Percentiles rank a stretch among this genome's conserved stretches.
These are phyloP conservation scores for Microtus richardsoni DNA, from an alignment of 2,113 vertebrate species.

Conservation along the genomic window DNA sequence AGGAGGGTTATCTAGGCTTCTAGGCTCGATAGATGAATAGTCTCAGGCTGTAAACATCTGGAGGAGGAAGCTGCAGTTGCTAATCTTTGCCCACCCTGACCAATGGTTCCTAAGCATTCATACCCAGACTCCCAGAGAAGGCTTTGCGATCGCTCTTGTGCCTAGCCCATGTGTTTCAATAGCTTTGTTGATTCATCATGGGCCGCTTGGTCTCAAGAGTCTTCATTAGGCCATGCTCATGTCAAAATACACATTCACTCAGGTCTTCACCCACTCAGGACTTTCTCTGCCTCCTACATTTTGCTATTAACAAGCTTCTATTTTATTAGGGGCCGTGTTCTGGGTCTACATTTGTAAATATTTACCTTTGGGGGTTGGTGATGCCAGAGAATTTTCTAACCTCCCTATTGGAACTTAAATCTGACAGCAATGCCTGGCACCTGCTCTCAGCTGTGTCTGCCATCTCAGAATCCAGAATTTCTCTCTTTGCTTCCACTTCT, in stretches of 20 bases:
- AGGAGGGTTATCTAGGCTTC: too few relatives aligned
- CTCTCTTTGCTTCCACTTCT: background rate
- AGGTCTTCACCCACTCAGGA: background rate
- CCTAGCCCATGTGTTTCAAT: background rate
- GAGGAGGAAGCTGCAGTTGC: background rate
- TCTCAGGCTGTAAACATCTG: background rate
- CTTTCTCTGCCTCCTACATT: background rate
- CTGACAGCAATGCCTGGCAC: background rate
- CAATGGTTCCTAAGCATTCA: background rate
- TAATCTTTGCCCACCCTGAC: background rate
- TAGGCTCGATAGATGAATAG: background rate
- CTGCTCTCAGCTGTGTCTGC: background rate
- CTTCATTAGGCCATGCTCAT: background rate
- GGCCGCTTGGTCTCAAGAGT: background rate
- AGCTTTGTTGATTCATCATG: background rate
- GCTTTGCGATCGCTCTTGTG: background rate
- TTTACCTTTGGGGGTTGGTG: background rate
- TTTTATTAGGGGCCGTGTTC: background rate
- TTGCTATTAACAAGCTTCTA: background rate
- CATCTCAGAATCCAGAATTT: background rate
- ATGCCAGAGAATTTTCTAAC: background rate
- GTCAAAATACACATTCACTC: background rate
- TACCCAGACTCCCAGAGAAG: too few relatives aligned
- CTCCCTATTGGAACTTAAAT: background rate
- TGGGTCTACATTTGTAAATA: background rate